A percentile compares a stretch with the other conserved stretches of the same genome.
Evolutionary conservation across 2,113 vertebrate species (phyloP).

Genomic region (Paramisgurnus dabryanus): DNA sequence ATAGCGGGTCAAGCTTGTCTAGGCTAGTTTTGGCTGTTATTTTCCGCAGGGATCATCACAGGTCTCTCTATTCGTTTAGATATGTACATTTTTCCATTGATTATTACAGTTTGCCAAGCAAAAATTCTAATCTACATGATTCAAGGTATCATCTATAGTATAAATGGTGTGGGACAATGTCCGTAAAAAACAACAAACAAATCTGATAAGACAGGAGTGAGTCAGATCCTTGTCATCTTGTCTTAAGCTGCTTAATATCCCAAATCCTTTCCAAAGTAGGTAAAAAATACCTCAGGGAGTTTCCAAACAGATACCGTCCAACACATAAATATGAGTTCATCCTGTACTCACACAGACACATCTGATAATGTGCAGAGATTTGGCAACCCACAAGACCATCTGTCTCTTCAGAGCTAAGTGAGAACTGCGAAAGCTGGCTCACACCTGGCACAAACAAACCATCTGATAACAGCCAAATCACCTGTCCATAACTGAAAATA

Average conservation of each 20-base stretch:
- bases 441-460: background rate
- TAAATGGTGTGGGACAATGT: no score
- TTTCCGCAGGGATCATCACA: no score
- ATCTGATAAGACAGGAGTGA: background rate
- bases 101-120: no score
- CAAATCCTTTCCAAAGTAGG: constrained; percentile 7
- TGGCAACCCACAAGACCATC: constrained; percentile 32
- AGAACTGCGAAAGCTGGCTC: background rate
- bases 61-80: no score
- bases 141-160: no score
- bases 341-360: background rate
- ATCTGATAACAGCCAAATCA: constrained; percentile 17
- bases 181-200: no score
- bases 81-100: no score
- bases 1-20: no score
- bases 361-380: constrained; percentile 18
- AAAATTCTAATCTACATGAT: no score
- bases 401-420: constrained; percentile 13
- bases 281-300: constrained; percentile 7
- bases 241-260: background rate
- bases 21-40: no score
- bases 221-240: background rate
- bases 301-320: background rate
- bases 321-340: background rate
- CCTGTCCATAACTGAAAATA: constrained; percentile 11